These are phyloP conservation scores for Rhingia campestris DNA, from an alignment of 2,888 invertebrate genomes.

Conservation along the genomic window DNA sequence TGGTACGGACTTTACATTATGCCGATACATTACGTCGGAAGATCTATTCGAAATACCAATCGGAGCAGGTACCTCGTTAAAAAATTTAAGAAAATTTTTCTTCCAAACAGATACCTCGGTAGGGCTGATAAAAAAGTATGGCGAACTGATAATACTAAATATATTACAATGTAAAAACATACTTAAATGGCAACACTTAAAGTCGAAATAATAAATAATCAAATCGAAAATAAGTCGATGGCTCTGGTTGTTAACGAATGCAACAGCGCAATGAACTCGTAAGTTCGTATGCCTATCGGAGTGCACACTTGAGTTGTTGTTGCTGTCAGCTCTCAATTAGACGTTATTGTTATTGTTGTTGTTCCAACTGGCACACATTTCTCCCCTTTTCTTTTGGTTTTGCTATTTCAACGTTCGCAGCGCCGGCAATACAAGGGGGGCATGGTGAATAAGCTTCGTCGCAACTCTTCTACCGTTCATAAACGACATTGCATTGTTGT, in stretches of 20 bases:
- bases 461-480: background rate
- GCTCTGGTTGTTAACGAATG: slow-evolving; percentile 17
- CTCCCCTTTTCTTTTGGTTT: slow-evolving; percentile 2
- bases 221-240: too few relatives aligned
- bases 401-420: slow-evolving; percentile 33
- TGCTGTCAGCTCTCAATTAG: slow-evolving; percentile 53
- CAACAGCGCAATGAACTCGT: slow-evolving; percentile 47
- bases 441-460: background rate
- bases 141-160: too few relatives aligned
- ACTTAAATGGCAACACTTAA: too few relatives aligned
- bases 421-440: background rate
- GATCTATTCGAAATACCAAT: too few relatives aligned
- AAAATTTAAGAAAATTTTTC: too few relatives aligned
- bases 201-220: too few relatives aligned
- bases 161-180: too few relatives aligned
- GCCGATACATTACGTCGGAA: too few relatives aligned
- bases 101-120: too few relatives aligned
- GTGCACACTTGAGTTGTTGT: slow-evolving; percentile 39
- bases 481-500: slow-evolving; percentile 15
- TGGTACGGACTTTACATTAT: too few relatives aligned
- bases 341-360: slow-evolving; percentile 46
- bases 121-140: too few relatives aligned
- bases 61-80: too few relatives aligned
- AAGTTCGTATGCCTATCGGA: slow-evolving; percentile 19
- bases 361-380: slow-evolving; percentile 36